These are phyloP conservation scores for Macropodus opercularis DNA, from an alignment of 2,797 vertebrate species.

Conservation along the genomic window DNA sequence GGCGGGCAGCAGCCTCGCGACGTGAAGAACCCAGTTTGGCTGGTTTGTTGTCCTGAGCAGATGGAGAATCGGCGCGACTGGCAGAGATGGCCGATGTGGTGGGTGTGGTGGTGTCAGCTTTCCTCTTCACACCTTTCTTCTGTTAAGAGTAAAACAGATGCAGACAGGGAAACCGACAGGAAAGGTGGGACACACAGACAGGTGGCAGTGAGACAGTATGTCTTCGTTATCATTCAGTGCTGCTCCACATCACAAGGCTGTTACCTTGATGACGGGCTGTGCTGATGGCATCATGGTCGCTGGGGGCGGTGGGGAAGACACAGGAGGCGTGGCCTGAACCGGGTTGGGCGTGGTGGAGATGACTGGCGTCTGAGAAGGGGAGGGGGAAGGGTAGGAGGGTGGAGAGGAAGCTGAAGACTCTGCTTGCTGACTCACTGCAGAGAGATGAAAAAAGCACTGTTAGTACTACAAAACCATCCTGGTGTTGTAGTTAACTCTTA, in stretches of 20 bases:
- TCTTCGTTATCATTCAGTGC: background rate
- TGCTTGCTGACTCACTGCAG: constrained; percentile 85
- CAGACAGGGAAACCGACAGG: background rate
- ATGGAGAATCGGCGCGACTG: constrained; percentile 90
- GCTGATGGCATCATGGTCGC: constrained; percentile 90
- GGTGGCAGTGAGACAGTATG: background rate
- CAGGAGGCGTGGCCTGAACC: constrained; percentile 85
- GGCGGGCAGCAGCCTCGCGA: constrained; percentile 89
- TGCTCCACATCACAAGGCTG: fast-evolving
- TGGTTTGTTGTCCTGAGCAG: constrained; percentile 86
- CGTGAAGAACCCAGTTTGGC: constrained; percentile 88
- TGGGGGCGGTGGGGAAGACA: constrained; percentile 77
- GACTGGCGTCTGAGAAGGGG: constrained; percentile 90
- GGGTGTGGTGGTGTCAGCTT: constrained; percentile 97
- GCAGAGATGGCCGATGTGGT: constrained; percentile 94
- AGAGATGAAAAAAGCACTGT: constrained; percentile 19
- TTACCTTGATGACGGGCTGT: constrained; percentile 91
- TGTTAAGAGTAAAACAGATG: constrained; percentile 57
- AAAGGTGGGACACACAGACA: no score
- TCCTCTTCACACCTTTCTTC: constrained; percentile 99
- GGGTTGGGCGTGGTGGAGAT: constrained; percentile 89
- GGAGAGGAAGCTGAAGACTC: constrained; percentile 89
- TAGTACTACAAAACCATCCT: no score
- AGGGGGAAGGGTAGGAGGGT: constrained; percentile 87
- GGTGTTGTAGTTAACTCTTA: no score